phyloP scores from a whole-genome alignment of 2,888 invertebrate species.

The Lutraria lutraria region DNA sequence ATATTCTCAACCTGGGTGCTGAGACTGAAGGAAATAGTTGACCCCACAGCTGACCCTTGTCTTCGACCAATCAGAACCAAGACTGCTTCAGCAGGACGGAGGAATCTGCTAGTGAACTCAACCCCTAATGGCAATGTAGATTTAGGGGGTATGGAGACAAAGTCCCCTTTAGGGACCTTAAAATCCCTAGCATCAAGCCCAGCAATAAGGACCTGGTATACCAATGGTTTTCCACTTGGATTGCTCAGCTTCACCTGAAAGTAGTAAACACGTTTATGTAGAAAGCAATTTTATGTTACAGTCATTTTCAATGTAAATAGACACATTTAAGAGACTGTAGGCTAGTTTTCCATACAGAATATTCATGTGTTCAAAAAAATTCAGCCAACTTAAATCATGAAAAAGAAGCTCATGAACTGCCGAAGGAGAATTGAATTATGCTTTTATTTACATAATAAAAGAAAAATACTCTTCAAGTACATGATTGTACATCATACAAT shows the following conservation, averaged over 20 bases:
- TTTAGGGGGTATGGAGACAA: constrained; percentile 83
- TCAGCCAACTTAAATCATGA: too few relatives aligned
- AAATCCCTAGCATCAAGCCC: constrained; percentile 86
- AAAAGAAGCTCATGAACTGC: too few relatives aligned
- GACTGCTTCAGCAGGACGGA: constrained; percentile 84
- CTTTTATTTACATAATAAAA: too few relatives aligned
- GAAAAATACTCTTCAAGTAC: too few relatives aligned
- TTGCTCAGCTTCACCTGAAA: constrained; percentile 85
- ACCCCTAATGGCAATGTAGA: constrained; percentile 79
- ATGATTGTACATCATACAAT: too few relatives aligned
- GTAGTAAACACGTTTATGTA: background rate
- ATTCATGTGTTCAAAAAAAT: too few relatives aligned
- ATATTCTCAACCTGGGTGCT: constrained; percentile 84
- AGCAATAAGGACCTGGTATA: constrained; percentile 85
- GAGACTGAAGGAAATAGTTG: constrained; percentile 85
- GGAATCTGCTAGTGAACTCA: constrained; percentile 82
- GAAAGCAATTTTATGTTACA: too few relatives aligned
- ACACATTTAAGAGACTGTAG: too few relatives aligned
- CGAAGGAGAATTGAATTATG: too few relatives aligned
- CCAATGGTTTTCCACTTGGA: constrained; percentile 84
- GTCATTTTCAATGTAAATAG: too few relatives aligned
- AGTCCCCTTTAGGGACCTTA: constrained; percentile 83
- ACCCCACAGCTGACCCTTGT: constrained; percentile 83
- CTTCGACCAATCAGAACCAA: constrained; percentile 84
- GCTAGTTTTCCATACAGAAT: too few relatives aligned